These are phyloP conservation scores for Thymelicus lineola DNA, from an alignment of 2,888 invertebrate species.

Conservation along the genomic window DNA sequence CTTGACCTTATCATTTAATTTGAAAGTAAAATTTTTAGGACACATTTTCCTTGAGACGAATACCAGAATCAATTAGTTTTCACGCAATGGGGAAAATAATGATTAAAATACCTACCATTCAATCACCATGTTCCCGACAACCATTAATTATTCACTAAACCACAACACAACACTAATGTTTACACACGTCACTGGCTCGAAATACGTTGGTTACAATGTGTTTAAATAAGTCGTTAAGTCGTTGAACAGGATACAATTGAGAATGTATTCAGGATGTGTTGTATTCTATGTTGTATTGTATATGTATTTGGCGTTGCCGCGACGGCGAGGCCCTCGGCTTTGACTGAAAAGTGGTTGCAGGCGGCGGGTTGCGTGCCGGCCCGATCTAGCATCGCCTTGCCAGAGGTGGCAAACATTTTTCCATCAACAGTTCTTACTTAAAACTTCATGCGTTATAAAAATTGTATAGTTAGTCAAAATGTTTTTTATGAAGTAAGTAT, in stretches of 20 bases:
- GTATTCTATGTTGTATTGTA: slow-evolving; percentile 4
- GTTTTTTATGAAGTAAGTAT: too few species aligned
- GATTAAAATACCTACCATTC: slow-evolving; percentile 22
- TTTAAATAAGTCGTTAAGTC: background rate
- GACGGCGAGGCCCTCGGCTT: slow-evolving; percentile 64
- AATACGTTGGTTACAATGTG: background rate
- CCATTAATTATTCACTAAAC: slow-evolving; percentile 15
- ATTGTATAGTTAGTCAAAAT: too few species aligned
- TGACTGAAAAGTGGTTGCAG: slow-evolving; percentile 77
- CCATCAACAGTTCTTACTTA: background rate
- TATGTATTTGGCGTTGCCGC: slow-evolving; percentile 57
- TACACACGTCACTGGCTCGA: background rate
- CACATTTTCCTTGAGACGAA: too few species aligned
- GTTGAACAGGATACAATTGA: background rate
- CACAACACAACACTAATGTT: slow-evolving; percentile 24
- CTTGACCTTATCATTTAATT: slow-evolving; percentile 15
- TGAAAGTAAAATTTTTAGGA: too few species aligned
- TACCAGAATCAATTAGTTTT: too few species aligned
- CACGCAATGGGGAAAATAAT: too few species aligned
- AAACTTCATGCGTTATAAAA: too few species aligned
- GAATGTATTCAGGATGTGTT: slow-evolving; percentile 4
- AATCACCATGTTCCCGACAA: slow-evolving; percentile 26
- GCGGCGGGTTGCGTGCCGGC: slow-evolving; percentile 72
- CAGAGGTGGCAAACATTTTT: slow-evolving; percentile 67
- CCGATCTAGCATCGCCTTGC: slow-evolving; percentile 54